Evolutionary conservation across 2,113 vertebrate species (phyloP), one percentile per base, ranked within the genome.

Genomic region (Phylloscopus trochilus): DNA sequence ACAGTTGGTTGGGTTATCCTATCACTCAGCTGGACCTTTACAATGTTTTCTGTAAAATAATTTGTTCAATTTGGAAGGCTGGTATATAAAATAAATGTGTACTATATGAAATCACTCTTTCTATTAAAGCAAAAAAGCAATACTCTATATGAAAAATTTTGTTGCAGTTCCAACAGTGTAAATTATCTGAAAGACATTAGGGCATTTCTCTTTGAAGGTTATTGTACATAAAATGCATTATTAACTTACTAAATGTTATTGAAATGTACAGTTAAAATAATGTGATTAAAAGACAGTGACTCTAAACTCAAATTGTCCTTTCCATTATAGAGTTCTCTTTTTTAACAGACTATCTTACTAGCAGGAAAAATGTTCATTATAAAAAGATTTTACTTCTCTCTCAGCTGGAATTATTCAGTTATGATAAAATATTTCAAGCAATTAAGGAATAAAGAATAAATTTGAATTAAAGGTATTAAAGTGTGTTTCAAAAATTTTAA

Each of bases 231-330:
- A 90, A 91, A 95, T 74, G 67, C 78, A 64, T 85, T 91, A 67
- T 94, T 95, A 94, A 88, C 67, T 77, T 76, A 70, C 26, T 80
- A 95, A 89, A 79, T 55, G 46, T 83, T 82, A 77, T 30, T 90
- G 75, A 94, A 84, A 81, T 37, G 28, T 44, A 21, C 67, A 80
- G 68, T 83, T 80, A 90, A 85, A 93, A 49, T 88, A 76, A 82
- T 7, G 7, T 89, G 59, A 74, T 59, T 89, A 79, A 85, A 14
- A 81, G 58, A 69, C 16, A 74, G 26, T 66, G 69, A 49, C 58
- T 68, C 18, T 95, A 81, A 92, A 89, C 17, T 82, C 35, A 89
- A 44, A 84, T 76, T 63, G 35, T 46, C 18, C 7, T 91, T 96
- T 75, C 26, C 13, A 5, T 72, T 58, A 72, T 16, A 49, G 26